Evolutionary conservation across 2,113 vertebrate species (phyloP).

Genomic region (Mus spicilegus): DNA sequence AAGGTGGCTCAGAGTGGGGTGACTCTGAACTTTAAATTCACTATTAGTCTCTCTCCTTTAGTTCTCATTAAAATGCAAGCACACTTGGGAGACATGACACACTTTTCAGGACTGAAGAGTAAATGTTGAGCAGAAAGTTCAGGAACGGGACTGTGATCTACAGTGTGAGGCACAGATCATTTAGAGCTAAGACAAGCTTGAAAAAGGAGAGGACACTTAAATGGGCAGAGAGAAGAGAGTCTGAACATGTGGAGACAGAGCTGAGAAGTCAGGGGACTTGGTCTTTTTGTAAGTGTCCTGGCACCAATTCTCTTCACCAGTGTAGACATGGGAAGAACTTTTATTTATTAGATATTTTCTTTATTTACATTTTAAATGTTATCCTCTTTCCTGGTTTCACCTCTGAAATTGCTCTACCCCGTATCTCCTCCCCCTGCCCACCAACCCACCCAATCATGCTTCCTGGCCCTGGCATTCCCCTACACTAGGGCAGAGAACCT

Average conservation of each 20-base stretch:
- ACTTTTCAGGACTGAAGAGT: not conserved
- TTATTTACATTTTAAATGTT: no score
- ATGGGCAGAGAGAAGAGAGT: not conserved
- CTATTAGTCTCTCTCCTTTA: not conserved
- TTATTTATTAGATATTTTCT: no score
- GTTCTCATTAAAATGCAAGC: slow-evolving; percentile 6
- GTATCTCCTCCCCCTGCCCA: no score
- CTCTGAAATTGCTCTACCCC: no score
- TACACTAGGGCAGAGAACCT: no score
- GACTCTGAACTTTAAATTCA: slow-evolving; percentile 23
- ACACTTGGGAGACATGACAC: not conserved
- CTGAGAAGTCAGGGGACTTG: not conserved
- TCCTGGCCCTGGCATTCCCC: no score
- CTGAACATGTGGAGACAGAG: not conserved
- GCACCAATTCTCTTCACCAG: not conserved
- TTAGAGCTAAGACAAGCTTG: not conserved
- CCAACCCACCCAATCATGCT: no score
- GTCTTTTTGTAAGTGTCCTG: not conserved
- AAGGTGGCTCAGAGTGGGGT: not conserved
- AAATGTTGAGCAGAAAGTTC: not conserved
- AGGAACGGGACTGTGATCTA: not conserved
- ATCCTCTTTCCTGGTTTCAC: no score
- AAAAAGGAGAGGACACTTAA: not conserved
- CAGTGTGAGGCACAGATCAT: not conserved
- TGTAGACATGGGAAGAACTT: slow-evolving; percentile 7